phyloP scores from a whole-genome alignment of 2,888 invertebrate genomes.

The Baronia brevicornis region DNA sequence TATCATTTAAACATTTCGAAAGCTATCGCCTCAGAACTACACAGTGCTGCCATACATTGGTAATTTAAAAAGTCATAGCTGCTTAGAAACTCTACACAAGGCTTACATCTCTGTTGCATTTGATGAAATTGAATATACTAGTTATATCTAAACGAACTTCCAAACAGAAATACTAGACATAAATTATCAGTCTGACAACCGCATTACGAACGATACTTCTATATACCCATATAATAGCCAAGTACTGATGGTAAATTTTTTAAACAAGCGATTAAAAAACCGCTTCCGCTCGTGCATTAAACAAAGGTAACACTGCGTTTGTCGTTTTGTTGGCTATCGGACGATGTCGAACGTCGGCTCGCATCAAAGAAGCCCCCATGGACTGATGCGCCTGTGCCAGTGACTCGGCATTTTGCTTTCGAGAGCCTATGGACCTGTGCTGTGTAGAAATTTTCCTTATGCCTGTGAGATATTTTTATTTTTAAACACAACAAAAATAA shows the following conservation, averaged over 20 bases:
- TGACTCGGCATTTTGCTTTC: conserved; percentile 60
- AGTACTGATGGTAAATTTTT: background rate
- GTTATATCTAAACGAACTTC: too few species aligned
- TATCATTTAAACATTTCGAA: too few species aligned
- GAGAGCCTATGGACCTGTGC: conserved; percentile 23
- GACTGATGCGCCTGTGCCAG: conserved; percentile 56
- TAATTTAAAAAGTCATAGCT: too few species aligned
- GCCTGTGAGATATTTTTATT: conserved; percentile 27
- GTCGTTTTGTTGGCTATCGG: conserved; percentile 71
- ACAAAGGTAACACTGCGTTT: conserved; percentile 29
- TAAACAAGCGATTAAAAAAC: background rate
- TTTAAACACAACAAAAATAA: conserved; percentile 14
- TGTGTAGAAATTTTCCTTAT: conserved; percentile 53
- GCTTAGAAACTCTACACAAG: too few species aligned
- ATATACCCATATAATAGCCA: too few species aligned
- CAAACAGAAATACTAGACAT: too few species aligned
- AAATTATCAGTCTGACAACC: too few species aligned
- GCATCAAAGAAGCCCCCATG: conserved; percentile 59
- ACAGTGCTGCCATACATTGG: too few species aligned
- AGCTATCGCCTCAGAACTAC: too few species aligned
- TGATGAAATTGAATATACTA: too few species aligned
- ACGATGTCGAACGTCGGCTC: conserved; percentile 67
- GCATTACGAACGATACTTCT: too few species aligned
- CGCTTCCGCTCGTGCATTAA: conserved; percentile 32
- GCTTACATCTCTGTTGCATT: too few species aligned